Conservation (phyloP, 2,113 vertebrate genomes). For the Myiopsitta monachus region DNA sequence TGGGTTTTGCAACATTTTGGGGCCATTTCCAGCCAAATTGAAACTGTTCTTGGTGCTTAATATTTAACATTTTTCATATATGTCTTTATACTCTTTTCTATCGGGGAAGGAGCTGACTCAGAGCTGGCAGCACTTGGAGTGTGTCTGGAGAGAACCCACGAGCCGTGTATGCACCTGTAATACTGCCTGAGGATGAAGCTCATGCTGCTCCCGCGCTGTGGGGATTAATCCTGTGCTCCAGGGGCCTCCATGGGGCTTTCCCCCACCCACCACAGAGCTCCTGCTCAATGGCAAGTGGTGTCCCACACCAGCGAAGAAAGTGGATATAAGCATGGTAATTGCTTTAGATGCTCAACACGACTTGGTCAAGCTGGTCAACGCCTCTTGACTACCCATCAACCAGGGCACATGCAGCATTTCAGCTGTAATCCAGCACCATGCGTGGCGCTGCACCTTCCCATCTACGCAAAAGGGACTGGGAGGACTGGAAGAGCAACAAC, state of each 20-base stretch:
- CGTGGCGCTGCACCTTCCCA: fast-evolving
- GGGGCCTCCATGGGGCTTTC: neutral
- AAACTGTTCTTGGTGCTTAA: neutral
- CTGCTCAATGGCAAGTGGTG: fast-evolving
- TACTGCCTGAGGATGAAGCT: neutral
- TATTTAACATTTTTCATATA: neutral
- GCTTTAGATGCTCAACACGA: neutral
- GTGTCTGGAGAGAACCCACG: neutral
- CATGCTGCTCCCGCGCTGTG: neutral
- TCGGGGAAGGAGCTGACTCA: no score
- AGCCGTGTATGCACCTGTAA: neutral
- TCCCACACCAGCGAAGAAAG: neutral
- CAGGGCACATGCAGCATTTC: fast-evolving
- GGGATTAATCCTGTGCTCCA: neutral
- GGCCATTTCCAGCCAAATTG: neutral
- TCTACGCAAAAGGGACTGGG: neutral
- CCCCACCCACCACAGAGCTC: fast-evolving
- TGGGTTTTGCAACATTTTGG: neutral
- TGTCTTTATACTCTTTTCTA: neutral
- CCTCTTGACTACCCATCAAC: neutral
- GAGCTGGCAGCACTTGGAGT: neutral
- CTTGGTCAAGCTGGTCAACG: neutral
- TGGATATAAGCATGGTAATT: neutral
- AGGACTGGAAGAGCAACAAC: neutral
- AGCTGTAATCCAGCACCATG: neutral